Evolutionary conservation across 2,113 vertebrate species (phyloP).

Genomic region (Sinocyclocheilus anophthalmus): DNA sequence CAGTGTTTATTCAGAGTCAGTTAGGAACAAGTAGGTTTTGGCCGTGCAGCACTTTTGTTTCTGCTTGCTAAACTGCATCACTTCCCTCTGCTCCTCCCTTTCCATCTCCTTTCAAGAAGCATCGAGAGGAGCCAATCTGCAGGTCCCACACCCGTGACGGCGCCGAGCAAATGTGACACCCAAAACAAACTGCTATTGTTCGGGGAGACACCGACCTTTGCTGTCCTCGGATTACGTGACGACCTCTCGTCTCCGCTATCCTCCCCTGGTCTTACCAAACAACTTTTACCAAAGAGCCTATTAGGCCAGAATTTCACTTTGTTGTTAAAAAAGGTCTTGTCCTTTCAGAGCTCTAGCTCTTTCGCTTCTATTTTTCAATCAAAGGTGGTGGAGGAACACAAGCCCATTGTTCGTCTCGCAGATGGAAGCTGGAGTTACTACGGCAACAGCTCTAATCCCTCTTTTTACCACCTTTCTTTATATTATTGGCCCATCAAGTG

Average conservation of each 20-base stretch:
- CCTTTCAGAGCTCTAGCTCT: conserved; percentile 87
- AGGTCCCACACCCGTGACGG: conserved; percentile 77
- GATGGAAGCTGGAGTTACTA: conserved; percentile 99
- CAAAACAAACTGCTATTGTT: conserved; percentile 86
- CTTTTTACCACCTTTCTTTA: conserved; percentile 93
- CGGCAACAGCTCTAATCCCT: conserved; percentile 98
- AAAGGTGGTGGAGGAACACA: conserved; percentile 96
- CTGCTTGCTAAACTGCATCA: conserved; percentile 6
- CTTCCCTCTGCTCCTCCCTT: background rate
- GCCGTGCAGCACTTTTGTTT: conserved; percentile 41
- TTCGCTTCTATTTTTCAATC: conserved; percentile 83
- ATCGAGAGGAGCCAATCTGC: conserved; percentile 78
- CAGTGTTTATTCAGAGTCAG: conserved; percentile 61
- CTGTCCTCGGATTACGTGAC: conserved; percentile 85
- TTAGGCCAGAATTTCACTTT: conserved; percentile 92
- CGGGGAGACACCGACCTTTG: conserved; percentile 79
- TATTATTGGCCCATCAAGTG: conserved; percentile 92
- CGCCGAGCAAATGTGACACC: conserved; percentile 76
- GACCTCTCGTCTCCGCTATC: conserved; percentile 87
- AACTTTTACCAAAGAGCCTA: conserved; percentile 84
- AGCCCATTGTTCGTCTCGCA: conserved; percentile 93
- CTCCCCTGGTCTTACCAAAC: conserved; percentile 84
- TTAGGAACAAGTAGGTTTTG: conserved; percentile 57
- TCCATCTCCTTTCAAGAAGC: conserved; percentile 51
- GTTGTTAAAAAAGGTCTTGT: conserved; percentile 91